A percentile compares a stretch with the other conserved stretches of the same genome.
phyloP scores from a whole-genome alignment of 2,888 invertebrate species.

The Cinara cedri region DNA sequence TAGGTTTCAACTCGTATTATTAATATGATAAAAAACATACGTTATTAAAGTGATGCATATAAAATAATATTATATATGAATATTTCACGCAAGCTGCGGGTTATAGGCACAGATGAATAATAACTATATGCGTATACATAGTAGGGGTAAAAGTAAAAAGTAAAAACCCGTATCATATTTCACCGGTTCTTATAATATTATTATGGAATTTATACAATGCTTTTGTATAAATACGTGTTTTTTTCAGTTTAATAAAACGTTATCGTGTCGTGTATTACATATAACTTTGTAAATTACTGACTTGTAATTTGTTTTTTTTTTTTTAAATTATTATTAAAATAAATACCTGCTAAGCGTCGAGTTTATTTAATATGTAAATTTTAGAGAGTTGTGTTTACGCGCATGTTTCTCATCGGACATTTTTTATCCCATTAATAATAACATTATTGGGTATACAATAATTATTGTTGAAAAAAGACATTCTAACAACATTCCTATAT shows the following conservation, averaged over 20 bases:
- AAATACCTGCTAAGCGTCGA: neutral
- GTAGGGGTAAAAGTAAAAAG: too few species aligned
- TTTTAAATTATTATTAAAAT: neutral
- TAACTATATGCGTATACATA: too few species aligned
- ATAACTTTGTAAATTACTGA: neutral
- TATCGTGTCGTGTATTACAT: neutral
- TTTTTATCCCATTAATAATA: too few species aligned
- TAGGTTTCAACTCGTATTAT: too few species aligned
- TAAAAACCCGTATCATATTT: slow-evolving; percentile 16
- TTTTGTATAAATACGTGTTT: neutral
- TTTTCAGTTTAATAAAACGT: neutral
- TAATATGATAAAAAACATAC: too few species aligned
- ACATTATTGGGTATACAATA: too few species aligned
- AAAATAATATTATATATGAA: neutral
- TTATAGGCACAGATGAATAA: too few species aligned
- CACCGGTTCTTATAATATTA: neutral
- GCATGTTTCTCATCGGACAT: too few species aligned
- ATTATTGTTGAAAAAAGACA: too few species aligned
- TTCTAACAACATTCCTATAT: too few species aligned
- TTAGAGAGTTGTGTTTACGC: too few species aligned
- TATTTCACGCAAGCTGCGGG: neutral
- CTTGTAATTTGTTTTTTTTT: neutral
- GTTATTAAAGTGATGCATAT: too few species aligned
- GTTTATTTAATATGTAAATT: neutral
- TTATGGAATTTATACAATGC: neutral